Conservation (phyloP, 2,888 invertebrate genomes). For the Pristionchus entomophagus region DNA sequence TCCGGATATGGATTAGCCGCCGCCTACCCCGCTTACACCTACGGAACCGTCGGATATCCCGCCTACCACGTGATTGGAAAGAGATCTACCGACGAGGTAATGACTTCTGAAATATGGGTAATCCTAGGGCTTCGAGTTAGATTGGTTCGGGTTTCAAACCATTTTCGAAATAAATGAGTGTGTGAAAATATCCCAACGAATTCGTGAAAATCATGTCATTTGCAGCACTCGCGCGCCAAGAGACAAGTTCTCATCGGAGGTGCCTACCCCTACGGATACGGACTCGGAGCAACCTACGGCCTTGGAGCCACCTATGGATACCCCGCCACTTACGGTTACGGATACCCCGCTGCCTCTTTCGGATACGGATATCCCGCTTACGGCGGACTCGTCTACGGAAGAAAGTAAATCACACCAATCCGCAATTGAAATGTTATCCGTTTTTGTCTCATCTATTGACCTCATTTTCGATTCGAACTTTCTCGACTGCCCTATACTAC, state of each 20-base stretch:
- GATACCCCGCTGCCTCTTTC: not conserved
- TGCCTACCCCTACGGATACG: slow-evolving; percentile 12
- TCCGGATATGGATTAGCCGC: slow-evolving; percentile 19
- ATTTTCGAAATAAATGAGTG: too few species aligned
- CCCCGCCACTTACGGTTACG: not conserved
- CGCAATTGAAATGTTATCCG: not conserved
- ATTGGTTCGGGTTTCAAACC: too few species aligned
- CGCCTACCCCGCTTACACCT: not conserved
- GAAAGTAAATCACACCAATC: not conserved
- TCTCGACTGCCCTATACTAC: not conserved
- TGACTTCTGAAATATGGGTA: too few species aligned
- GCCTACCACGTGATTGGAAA: slow-evolving; percentile 22
- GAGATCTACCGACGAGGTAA: slow-evolving; percentile 35
- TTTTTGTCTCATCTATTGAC: not conserved
- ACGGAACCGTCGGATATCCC: not conserved
- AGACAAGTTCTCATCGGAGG: slow-evolving; percentile 33
- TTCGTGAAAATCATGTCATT: not conserved
- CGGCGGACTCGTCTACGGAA: slow-evolving; percentile 25
- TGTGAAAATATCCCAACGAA: too few species aligned
- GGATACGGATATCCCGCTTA: not conserved
- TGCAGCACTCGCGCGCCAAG: slow-evolving; percentile 33
- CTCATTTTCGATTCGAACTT: not conserved
- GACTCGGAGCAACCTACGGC: not conserved
- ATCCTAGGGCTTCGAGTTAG: too few species aligned
- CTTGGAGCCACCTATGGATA: not conserved